Evolutionary conservation across 2,113 vertebrate genomes (phyloP).

Genomic region (Pelecanoides urinatrix): DNA sequence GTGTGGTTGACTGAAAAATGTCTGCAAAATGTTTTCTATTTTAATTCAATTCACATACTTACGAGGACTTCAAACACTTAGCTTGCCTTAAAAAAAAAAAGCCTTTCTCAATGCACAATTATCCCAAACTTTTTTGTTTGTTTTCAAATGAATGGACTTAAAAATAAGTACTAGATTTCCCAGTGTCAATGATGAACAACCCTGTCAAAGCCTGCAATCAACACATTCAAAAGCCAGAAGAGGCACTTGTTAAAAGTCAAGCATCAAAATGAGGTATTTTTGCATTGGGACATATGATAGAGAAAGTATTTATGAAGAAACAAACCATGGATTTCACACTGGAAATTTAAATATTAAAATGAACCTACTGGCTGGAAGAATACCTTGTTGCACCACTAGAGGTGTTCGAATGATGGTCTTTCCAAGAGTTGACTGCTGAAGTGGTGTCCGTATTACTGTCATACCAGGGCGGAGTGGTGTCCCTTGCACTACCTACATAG

Average conservation of each 20-base stretch:
- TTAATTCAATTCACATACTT: background rate
- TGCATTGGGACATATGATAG: background rate
- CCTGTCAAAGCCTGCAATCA: background rate
- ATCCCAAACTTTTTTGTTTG: background rate
- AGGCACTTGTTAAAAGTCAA: background rate
- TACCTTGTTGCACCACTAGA: slow-evolving; percentile 93
- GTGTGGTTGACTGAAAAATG: background rate
- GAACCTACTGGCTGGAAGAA: slow-evolving; percentile 65
- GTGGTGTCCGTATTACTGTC: slow-evolving; percentile 89
- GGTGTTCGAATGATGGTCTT: slow-evolving; percentile 92
- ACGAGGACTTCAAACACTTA: background rate
- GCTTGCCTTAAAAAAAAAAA: background rate
- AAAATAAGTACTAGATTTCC: background rate
- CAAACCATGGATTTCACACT: slow-evolving; percentile 14
- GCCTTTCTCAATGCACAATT: background rate
- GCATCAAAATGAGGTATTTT: background rate
- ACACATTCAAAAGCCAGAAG: background rate
- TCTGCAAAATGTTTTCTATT: background rate
- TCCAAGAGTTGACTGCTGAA: slow-evolving; percentile 86
- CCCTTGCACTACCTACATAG: slow-evolving; percentile 83
- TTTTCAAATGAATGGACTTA: background rate
- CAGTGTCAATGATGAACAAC: background rate
- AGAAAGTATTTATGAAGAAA: background rate
- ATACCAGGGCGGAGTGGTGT: slow-evolving; percentile 89
- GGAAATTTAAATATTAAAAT: slow-evolving; percentile 29